Percentiles rank a stretch among this genome's conserved stretches.
These are phyloP conservation scores for Kradibia gibbosae DNA, from an alignment of 1,140 invertebrate genomes.

Conservation along the genomic window DNA sequence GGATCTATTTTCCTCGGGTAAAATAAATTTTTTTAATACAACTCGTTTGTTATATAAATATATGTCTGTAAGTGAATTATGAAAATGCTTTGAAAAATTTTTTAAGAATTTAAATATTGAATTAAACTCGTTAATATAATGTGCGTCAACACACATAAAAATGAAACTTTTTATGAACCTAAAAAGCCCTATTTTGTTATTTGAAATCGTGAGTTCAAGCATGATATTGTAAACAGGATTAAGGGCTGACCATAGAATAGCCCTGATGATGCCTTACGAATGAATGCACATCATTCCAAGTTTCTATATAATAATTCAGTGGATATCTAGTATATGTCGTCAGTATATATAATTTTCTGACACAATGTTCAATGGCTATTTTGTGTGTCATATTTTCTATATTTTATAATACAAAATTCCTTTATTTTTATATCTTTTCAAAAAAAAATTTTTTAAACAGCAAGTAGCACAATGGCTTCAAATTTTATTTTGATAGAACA, in stretches of 20 bases:
- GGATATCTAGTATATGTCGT: not conserved
- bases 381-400: conserved; percentile 20
- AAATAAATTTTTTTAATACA: no score
- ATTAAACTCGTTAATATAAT: no score
- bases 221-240: conserved; percentile 15
- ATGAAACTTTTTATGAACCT: not conserved
- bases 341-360: not conserved
- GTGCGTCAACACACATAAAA: no score
- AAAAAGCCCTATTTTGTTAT: not conserved
- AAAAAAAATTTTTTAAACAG: not conserved
- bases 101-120: not conserved
- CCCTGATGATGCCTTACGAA: conserved; percentile 6
- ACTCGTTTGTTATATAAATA: no score
- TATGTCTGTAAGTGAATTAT: no score
- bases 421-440: not conserved
- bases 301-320: conserved; percentile 7
- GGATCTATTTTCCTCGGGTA: no score
- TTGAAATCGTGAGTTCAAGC: not conserved
- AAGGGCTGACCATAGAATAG: conserved; percentile 2
- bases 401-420: not conserved
- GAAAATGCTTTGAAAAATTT: not conserved
- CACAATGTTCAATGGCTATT: conserved; percentile 7
- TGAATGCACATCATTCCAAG: not conserved
- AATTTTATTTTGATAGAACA: no score
- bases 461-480: not conserved